These are phyloP conservation scores for Anguilla pacifica DNA, from an alignment of 2,797 vertebrate genomes.

Conservation along the genomic window DNA sequence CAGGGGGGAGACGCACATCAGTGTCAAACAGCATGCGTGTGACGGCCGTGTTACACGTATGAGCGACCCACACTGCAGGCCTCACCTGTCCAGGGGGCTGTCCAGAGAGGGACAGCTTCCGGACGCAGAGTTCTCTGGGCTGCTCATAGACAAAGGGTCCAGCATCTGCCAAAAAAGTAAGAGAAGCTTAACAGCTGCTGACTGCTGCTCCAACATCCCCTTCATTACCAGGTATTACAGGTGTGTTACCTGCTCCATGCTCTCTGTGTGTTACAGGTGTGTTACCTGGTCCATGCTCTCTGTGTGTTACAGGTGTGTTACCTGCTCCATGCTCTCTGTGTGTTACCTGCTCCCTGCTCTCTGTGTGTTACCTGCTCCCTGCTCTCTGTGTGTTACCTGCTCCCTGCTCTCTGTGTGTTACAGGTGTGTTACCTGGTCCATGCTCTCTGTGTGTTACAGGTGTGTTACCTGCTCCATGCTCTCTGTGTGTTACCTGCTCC, in stretches of 20 bases:
- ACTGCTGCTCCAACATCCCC: background rate
- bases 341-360: too few relatives aligned
- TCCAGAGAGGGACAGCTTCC: conserved; percentile 98
- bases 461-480: too few relatives aligned
- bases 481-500: too few relatives aligned
- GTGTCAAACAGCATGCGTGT: background rate
- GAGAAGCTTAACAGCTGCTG: conserved; percentile 19
- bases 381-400: too few relatives aligned
- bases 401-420: too few relatives aligned
- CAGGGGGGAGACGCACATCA: conserved; percentile 22
- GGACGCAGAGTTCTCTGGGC: conserved; percentile 97
- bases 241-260: background rate
- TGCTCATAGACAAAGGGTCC: conserved; percentile 96
- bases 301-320: too few relatives aligned
- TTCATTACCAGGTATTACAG: background rate
- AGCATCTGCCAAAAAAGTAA: conserved; percentile 80
- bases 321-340: too few relatives aligned
- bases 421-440: too few relatives aligned
- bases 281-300: too few relatives aligned
- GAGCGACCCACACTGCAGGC: background rate
- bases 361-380: too few relatives aligned
- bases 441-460: too few relatives aligned
- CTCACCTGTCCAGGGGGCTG: conserved; percentile 95
- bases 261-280: too few relatives aligned
- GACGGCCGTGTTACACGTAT: background rate